Base-by-base conservation (phyloP, 2,797 vertebrate genomes). In the Crenichthys baileyi region DNA sequence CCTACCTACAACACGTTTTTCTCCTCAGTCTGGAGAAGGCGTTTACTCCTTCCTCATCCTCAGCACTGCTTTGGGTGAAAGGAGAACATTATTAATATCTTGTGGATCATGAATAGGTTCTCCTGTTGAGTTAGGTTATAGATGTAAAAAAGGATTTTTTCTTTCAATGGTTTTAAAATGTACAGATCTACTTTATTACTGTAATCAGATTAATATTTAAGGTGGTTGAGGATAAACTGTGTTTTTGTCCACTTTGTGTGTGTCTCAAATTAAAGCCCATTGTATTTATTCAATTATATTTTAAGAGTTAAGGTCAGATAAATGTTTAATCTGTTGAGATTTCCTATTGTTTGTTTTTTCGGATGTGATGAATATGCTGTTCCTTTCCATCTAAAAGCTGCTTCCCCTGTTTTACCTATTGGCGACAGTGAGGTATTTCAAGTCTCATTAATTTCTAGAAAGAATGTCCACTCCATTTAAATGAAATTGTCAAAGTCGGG, bases 1-100 rank as follows among this genome's bases (percentile, higher is more conserved):
- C 85, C 65, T 91, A 94, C 92, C 91, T 91, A 87, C 83, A 26
- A 1, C 78, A 86, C 41, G 77, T 87, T 76, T 83, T 90, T 76
- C 87, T 88, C 73, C 87, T 88, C 4, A 70, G 5, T 78, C 75
- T 84, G 81, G 71, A 75, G 41, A 26, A 51, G 39, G 41, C 6
- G 63, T 75, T 83, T 16, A 72, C 22, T 16, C 79, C 65, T 44
- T 82, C 2, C 0, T 73, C 1, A 13, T n/a, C 1, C 51, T 88
- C 82, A 71, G 46, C 22, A 0, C 70, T 79, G 82, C 72, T 7
- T 60, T 71, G 24, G 22, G 8, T n/a, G 13, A 48, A 56, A 74
- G 31, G 65, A 36, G 20, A 55, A 67, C 11, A 13, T 20, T 18
- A 65, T 6, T 41, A 67, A 44, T n/a, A 44, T 44, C 65, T 24